phyloP scores from a whole-genome alignment of 2,113 vertebrate genomes.

The Poeciliopsis prolifica region DNA sequence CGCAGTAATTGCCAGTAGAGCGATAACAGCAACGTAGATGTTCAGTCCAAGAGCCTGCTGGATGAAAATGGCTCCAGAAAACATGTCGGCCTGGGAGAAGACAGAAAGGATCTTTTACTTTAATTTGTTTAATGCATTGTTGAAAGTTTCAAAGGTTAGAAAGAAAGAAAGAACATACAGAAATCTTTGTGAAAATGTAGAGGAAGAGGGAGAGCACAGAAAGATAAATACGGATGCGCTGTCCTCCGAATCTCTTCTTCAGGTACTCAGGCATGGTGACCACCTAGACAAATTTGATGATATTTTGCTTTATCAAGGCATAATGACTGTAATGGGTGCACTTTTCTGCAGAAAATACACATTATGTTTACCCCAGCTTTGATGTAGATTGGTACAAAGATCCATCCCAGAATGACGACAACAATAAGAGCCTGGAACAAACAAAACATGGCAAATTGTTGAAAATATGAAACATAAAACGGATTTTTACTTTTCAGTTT shows the following conservation, averaged over 20 bases:
- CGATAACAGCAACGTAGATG: constrained; percentile 90
- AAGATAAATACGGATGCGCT: constrained; percentile 91
- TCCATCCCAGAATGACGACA: constrained; percentile 90
- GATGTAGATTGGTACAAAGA: constrained; percentile 96
- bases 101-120: neutral
- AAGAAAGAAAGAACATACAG: constrained; percentile 81
- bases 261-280: constrained; percentile 98
- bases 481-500: neutral
- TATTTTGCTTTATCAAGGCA: neutral
- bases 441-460: neutral
- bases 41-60: constrained; percentile 88
- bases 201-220: constrained; percentile 90
- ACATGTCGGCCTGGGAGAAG: constrained; percentile 88
- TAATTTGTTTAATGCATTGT: neutral
- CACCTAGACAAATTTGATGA: constrained; percentile 77
- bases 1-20: constrained; percentile 86
- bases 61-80: constrained; percentile 95
- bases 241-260: constrained; percentile 93
- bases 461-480: neutral
- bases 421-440: constrained; percentile 88
- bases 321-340: neutral
- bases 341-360: neutral
- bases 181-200: constrained; percentile 97
- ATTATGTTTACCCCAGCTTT: constrained; percentile 90
- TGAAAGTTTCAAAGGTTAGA: neutral